phyloP scores from a whole-genome alignment of 2,797 vertebrate species.

The Zenarchopterus dispar region DNA sequence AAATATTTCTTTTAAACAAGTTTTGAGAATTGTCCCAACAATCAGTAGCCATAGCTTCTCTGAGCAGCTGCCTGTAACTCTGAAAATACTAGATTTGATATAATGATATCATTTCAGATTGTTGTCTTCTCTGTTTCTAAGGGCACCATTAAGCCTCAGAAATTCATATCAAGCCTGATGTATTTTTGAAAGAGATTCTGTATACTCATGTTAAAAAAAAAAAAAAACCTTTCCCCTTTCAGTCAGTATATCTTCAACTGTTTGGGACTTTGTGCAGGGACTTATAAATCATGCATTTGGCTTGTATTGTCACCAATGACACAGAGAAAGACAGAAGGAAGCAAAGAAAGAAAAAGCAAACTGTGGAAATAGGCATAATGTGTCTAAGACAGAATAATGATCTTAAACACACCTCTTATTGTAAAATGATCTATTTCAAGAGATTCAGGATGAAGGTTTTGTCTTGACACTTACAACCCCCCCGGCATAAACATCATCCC shows the following conservation, averaged over 20 bases:
- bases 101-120: too few relatives aligned
- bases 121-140: too few relatives aligned
- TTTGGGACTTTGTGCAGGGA: not conserved
- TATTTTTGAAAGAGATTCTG: too few relatives aligned
- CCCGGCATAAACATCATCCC: not conserved
- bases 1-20: too few relatives aligned
- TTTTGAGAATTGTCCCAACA: too few relatives aligned
- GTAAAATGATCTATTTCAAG: too few relatives aligned
- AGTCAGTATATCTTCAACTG: not conserved
- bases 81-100: too few relatives aligned
- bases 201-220: not conserved
- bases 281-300: not conserved
- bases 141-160: too few relatives aligned
- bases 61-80: too few relatives aligned
- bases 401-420: not conserved
- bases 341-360: not conserved
- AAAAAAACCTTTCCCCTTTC: not conserved
- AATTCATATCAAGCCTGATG: too few relatives aligned
- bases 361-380: not conserved
- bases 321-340: not conserved
- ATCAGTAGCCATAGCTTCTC: too few relatives aligned
- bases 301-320: not conserved
- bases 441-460: not conserved
- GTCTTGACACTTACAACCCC: not conserved
- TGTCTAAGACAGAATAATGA: not conserved